These are phyloP conservation scores for Trachelus iudaicus DNA, from an alignment of 2,888 invertebrate species.

Conservation along the genomic window DNA sequence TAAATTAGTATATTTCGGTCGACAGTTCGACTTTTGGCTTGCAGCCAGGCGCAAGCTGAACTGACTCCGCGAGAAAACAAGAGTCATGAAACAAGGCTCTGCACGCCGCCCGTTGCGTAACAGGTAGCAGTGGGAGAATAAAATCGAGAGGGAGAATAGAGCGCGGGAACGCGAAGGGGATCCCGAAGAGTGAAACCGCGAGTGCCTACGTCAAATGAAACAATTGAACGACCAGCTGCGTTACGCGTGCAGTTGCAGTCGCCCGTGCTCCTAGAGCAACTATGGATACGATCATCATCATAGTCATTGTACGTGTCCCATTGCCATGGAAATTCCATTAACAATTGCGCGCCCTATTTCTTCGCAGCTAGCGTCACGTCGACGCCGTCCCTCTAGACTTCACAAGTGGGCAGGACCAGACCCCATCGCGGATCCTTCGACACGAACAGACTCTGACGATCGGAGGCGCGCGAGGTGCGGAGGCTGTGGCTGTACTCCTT, in stretches of 20 bases:
- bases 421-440: too few relatives aligned
- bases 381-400: neutral
- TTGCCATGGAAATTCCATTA: conserved; percentile 50
- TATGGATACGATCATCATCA: neutral
- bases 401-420: neutral
- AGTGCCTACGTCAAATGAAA: neutral
- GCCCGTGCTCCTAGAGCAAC: neutral
- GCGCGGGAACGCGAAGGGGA: neutral
- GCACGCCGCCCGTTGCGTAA: conserved; percentile 54
- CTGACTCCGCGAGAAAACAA: conserved; percentile 55
- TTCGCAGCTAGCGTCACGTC: conserved; percentile 1
- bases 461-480: neutral
- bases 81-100: conserved; percentile 47
- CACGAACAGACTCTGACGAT: neutral
- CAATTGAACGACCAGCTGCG: too few relatives aligned
- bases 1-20: conserved; percentile 61
- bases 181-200: neutral
- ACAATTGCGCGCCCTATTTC: conserved; percentile 45
- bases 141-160: conserved; percentile 8
- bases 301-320: conserved; percentile 23
- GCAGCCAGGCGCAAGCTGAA: conserved; percentile 53
- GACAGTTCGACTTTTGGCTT: conserved; percentile 57
- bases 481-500: neutral
- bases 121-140: conserved; percentile 37
- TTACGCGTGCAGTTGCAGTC: neutral